Evolutionary conservation across 2,888 invertebrate genomes (phyloP), one percentile per base, ranked within the genome.

Genomic region (Hydroisotoma schaefferi): DNA sequence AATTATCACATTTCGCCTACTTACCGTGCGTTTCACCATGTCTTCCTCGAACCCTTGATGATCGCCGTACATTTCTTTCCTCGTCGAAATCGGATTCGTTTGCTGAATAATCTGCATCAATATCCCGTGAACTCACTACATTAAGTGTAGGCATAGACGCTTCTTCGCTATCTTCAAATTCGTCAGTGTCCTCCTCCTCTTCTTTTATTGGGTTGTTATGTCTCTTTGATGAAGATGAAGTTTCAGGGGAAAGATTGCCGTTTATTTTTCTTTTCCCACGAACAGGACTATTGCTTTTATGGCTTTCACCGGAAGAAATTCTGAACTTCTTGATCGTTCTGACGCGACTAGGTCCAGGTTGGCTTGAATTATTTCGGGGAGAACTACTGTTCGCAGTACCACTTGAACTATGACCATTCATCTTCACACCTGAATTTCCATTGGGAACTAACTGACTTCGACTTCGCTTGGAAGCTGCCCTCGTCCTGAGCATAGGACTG

Each of bases 51-150:
- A 40, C 40, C 20, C 65, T 60, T 20, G 63, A 48, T 2, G 68
- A 68, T 26, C 68, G 55, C 40, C 68, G 44, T 25, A 64, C 5
- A 15, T 15, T 18, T 18, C n/a, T 15, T 5, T 5, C 51, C 12
- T 40, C 59, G 51, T 71, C 75, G 67, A 67, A 60, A 51, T 61
- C 59, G 8, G 75, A 62, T 71, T 72, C 27, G 68, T 70, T 64
- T 71, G 73, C 61, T 71, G 70, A 59, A 25, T 59, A 61, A n/a
- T 75, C 66, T 73, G 75, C 61, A 67, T 75, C 67, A 1, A 76
- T 76, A 54, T 67, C 68, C 27, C 65, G 68, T 6, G 52, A 59
- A 23, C 59, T 55, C 18, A 58, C 57, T 51, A 64, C 52, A 56
- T 59, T 56, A 15, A 63, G 43, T 2, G 57, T 59, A 6, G 67